A percentile compares a stretch with the other conserved stretches of the same genome.
Evolutionary conservation across 1,140 invertebrate species (phyloP).

Genomic region (Tetranychus urticae): DNA sequence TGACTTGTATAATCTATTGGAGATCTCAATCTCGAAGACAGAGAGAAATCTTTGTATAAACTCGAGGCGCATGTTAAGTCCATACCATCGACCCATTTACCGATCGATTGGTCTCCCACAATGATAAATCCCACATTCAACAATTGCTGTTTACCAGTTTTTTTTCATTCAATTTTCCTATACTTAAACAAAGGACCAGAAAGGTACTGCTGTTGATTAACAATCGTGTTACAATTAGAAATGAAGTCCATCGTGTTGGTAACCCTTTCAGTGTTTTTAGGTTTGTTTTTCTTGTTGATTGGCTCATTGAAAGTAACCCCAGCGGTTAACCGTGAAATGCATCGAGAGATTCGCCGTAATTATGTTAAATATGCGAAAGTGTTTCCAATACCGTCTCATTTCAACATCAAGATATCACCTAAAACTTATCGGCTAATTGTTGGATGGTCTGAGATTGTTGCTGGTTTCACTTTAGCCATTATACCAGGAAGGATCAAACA

Average conservation of each 20-base stretch:
- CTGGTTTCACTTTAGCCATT: constrained; percentile 59
- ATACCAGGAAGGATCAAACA: constrained; percentile 67
- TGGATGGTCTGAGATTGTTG: constrained; percentile 64
- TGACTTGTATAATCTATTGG: too few relatives aligned
- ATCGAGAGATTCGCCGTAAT: constrained; percentile 88
- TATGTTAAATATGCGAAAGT: constrained; percentile 92
- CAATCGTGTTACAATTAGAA: not conserved
- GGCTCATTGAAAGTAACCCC: constrained; percentile 76
- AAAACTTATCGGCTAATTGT: constrained; percentile 75
- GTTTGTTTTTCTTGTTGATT: constrained; percentile 84
- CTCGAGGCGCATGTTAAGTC: too few relatives aligned
- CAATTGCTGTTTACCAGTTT: too few relatives aligned
- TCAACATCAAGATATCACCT: constrained; percentile 66
- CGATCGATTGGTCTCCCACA: too few relatives aligned
- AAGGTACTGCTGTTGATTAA: too few relatives aligned
- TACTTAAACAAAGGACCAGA: too few relatives aligned
- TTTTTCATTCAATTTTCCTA: too few relatives aligned
- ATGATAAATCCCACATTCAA: too few relatives aligned
- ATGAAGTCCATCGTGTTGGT: constrained; percentile 51
- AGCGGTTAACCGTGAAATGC: constrained; percentile 71
- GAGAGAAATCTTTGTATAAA: too few relatives aligned
- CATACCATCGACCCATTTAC: too few relatives aligned
- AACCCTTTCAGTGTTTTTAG: constrained; percentile 66
- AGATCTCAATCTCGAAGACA: too few relatives aligned
- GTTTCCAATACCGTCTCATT: constrained; percentile 49